Percentiles rank a stretch among this genome's conserved stretches.
phyloP scores from a whole-genome alignment of 2,797 vertebrate species.

The Tamandua tetradactyla region DNA sequence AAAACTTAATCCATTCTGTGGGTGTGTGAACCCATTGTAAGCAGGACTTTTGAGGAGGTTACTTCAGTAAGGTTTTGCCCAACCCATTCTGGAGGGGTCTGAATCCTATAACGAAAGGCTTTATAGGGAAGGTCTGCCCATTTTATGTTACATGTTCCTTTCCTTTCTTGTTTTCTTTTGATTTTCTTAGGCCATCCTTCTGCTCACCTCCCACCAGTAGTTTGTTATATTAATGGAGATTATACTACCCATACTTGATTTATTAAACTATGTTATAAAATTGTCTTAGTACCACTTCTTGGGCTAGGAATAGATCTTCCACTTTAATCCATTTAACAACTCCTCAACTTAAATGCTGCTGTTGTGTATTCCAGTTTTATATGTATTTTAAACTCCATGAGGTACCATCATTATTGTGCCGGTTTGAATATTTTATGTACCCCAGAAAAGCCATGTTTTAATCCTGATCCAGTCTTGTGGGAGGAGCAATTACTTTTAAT shows the following conservation, averaged over 20 bases:
- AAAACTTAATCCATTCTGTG: too few relatives aligned
- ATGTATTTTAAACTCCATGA: not conserved
- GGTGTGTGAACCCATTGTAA: too few relatives aligned
- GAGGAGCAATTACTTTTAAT: too few relatives aligned
- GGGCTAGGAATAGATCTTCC: not conserved
- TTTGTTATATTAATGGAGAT: not conserved
- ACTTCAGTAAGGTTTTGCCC: too few relatives aligned
- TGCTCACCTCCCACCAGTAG: not conserved
- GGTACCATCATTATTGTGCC: not conserved
- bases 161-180: not conserved
- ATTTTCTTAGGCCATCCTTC: not conserved
- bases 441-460: too few relatives aligned
- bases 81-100: too few relatives aligned
- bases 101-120: too few relatives aligned
- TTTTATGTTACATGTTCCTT: constrained; percentile 3
- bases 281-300: not conserved
- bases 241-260: not conserved
- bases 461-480: too few relatives aligned
- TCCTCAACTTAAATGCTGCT: not conserved
- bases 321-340: not conserved
- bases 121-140: too few relatives aligned
- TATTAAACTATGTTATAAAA: not conserved
- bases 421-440: too few relatives aligned
- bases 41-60: too few relatives aligned
- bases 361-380: constrained; percentile 13